phyloP scores from a whole-genome alignment of 2,113 vertebrate genomes.

The Felis chaus region DNA sequence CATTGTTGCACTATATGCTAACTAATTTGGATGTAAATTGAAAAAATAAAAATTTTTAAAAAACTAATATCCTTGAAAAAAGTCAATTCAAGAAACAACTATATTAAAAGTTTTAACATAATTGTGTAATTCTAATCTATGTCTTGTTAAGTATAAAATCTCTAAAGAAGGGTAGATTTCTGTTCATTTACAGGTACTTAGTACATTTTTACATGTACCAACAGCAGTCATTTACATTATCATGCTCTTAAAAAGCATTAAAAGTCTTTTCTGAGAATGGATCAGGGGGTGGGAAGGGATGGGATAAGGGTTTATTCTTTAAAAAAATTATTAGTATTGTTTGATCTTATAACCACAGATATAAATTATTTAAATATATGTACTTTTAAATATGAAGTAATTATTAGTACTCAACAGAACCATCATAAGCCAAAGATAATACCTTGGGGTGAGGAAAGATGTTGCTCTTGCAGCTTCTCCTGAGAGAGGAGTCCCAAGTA shows the following conservation, averaged over 20 bases:
- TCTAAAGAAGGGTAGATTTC: background rate
- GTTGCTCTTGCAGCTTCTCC: conserved; percentile 81
- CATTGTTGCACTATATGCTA: no score
- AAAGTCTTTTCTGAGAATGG: background rate
- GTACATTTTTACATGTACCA: background rate
- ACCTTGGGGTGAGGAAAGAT: conserved; percentile 80
- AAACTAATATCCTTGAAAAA: conserved; percentile 3
- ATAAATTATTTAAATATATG: background rate
- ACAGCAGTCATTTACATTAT: background rate
- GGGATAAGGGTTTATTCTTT: background rate
- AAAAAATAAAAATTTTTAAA: background rate
- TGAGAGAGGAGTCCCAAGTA: conserved; percentile 90
- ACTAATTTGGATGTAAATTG: no score
- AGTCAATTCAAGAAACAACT: background rate
- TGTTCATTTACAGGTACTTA: background rate
- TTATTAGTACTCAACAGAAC: background rate
- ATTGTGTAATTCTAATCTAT: background rate
- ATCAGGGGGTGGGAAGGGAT: no score
- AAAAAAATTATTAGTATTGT: background rate
- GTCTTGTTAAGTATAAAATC: background rate
- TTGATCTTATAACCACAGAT: background rate
- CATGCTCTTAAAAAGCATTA: background rate
- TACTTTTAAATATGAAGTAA: background rate
- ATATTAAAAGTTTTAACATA: background rate
- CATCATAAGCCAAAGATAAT: conserved; percentile 47